Conservation (phyloP, 2,797 vertebrate species). For the Sebastes kiyomatsui region DNA sequence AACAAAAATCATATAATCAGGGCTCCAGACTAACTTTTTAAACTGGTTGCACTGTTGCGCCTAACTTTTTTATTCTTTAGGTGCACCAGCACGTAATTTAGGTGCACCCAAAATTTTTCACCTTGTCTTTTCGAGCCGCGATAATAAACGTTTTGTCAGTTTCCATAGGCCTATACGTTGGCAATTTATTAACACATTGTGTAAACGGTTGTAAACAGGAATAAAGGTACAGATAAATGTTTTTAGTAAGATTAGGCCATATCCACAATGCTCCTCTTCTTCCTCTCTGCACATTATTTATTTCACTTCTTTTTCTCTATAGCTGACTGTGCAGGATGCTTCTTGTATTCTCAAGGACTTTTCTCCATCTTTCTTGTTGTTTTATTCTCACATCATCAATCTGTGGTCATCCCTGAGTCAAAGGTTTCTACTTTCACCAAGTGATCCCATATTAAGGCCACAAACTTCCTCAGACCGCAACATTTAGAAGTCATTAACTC, state of each 20-base stretch:
- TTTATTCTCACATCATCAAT: slow-evolving; percentile 17
- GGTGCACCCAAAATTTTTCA: not conserved
- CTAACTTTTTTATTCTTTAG: too few relatives aligned
- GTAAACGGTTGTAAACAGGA: rapidly evolving
- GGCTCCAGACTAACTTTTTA: not conserved
- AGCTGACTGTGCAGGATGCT: slow-evolving; percentile 23
- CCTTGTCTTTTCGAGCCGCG: not conserved
- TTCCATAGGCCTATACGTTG: too few relatives aligned
- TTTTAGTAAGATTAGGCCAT: too few relatives aligned
- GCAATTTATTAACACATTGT: too few relatives aligned
- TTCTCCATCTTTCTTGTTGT: not conserved
- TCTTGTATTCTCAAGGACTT: slow-evolving; percentile 1
- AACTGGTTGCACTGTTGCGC: not conserved
- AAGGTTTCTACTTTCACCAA: not conserved
- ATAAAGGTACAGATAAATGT: too few relatives aligned
- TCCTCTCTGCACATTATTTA: not conserved
- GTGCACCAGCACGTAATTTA: not conserved
- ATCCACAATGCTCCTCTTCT: not conserved
- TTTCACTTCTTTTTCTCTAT: slow-evolving; percentile 6
- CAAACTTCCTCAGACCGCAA: not conserved
- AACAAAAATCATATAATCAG: slow-evolving; percentile 48
- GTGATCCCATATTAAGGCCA: not conserved
- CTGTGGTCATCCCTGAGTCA: not conserved
- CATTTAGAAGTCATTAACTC: slow-evolving; percentile 1
- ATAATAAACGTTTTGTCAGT: rapidly evolving